These are phyloP conservation scores for Habrosyne pyritoides DNA, from an alignment of 2,888 invertebrate species.

Conservation along the genomic window DNA sequence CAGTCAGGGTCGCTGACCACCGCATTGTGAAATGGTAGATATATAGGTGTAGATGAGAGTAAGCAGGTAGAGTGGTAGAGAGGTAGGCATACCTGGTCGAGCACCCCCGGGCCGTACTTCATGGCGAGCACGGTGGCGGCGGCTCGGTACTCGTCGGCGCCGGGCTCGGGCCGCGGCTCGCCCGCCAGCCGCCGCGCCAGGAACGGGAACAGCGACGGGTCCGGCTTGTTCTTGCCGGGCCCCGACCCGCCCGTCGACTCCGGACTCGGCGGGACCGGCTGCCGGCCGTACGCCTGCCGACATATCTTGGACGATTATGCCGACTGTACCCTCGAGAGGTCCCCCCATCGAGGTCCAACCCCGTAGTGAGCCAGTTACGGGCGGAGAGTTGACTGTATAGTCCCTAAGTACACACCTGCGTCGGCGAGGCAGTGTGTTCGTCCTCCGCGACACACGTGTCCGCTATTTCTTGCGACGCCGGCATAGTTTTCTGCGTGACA, in stretches of 20 bases:
- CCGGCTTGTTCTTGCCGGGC: slow-evolving; percentile 77
- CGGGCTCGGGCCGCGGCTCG: slow-evolving; percentile 58
- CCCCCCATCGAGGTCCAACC: no score
- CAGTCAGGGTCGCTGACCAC: no score
- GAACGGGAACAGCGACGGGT: slow-evolving; percentile 93
- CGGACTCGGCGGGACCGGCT: slow-evolving; percentile 87
- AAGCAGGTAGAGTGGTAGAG: no score
- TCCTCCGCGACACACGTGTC: background rate
- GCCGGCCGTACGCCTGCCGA: slow-evolving; percentile 93
- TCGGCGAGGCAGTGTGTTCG: background rate
- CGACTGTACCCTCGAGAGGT: background rate
- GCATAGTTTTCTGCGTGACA: slow-evolving; percentile 3
- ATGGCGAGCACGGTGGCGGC: slow-evolving; percentile 95
- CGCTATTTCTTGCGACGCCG: background rate
- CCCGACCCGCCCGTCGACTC: slow-evolving; percentile 36
- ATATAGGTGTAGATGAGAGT: no score
- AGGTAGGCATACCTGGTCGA: slow-evolving; percentile 61
- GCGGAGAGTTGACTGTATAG: background rate
- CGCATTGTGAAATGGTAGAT: no score
- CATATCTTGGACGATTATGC: background rate
- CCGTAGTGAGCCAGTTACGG: background rate
- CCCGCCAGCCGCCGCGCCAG: slow-evolving; percentile 87
- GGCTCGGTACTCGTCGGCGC: slow-evolving; percentile 90
- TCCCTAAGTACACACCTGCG: slow-evolving; percentile 2
- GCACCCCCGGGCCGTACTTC: slow-evolving; percentile 91